Base-by-base conservation (phyloP, 2,797 vertebrate species). In the Emydoidea blandingii region DNA sequence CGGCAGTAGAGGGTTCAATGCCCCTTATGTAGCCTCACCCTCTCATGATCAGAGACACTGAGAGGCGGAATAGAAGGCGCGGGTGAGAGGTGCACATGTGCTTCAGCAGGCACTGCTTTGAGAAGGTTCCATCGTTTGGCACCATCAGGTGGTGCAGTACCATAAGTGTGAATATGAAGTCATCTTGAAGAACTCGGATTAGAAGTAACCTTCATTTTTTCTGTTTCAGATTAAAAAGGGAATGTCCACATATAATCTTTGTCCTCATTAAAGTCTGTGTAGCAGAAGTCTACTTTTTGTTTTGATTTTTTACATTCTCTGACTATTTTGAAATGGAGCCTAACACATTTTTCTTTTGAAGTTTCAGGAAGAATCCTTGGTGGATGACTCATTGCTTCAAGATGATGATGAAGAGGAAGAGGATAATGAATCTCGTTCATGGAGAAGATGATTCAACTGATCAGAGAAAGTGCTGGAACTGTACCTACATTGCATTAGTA, bases 371-470 rank as follows among this genome's bases (percentile, higher is more conserved):
- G 99, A 99, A 96, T 99, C 99, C 34, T 98, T 99, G 97, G 99
- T 99, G 94, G 99, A 99, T 90, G 99, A 99, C 89, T 99, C 99
- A 1, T 98, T 99, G 97, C 98, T 99, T 98, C 99, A 99, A 98
- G 99, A 99, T 47, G 99, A 99, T 49, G 99, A 99, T 80, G 99
- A 99, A 97, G 99, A 99, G 90, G 99, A 99, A 56, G 99, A 99
- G 1, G 99, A 99, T 97, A 99, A 99, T 57, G 99, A 99, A 98
- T 98, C 99, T 89, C 99, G 99, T 92, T 98, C 99, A 5, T 99
- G 99, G 99, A 99, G 99, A 97, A 99, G 99, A 99, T 99, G 99
- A 99, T 99, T 98, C 97, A 97, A 72, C 97, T 97, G 95, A 97
- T 98, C 84, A 97, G 87, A 88, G 96, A 97, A 95, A 96, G 93